These are phyloP conservation scores for Rhynchomys soricoides DNA, from an alignment of 2,113 vertebrate genomes.

Conservation along the genomic window DNA sequence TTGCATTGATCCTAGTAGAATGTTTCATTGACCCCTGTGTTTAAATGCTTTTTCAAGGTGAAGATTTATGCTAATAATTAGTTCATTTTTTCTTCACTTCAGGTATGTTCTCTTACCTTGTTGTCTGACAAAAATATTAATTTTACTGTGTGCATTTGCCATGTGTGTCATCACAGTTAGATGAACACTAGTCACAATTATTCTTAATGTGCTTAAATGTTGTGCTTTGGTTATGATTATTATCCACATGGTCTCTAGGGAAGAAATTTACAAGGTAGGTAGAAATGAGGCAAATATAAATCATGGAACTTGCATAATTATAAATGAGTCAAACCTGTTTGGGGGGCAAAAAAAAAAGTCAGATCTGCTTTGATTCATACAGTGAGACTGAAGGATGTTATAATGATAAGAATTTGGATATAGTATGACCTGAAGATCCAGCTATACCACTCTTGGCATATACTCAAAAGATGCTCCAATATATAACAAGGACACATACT, in stretches of 20 bases:
- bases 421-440: no score
- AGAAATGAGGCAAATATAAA: neutral
- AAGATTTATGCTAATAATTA: neutral
- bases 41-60: neutral
- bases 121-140: slow-evolving; percentile 61
- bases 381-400: neutral
- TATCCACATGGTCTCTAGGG: neutral
- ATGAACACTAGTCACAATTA: neutral
- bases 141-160: neutral
- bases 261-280: neutral
- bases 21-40: neutral
- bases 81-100: neutral
- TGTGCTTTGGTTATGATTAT: neutral
- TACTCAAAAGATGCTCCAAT: no score
- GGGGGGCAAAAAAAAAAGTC: no score
- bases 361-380: neutral
- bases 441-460: no score
- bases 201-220: neutral
- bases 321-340: neutral
- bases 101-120: neutral
- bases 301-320: no score
- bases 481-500: no score
- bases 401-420: neutral
- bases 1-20: neutral
- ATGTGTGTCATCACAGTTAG: neutral